Percentiles rank a stretch among this genome's conserved stretches.
These are phyloP conservation scores for Conus ventricosus DNA, from an alignment of 1,140 invertebrate genomes.

Conservation along the genomic window DNA sequence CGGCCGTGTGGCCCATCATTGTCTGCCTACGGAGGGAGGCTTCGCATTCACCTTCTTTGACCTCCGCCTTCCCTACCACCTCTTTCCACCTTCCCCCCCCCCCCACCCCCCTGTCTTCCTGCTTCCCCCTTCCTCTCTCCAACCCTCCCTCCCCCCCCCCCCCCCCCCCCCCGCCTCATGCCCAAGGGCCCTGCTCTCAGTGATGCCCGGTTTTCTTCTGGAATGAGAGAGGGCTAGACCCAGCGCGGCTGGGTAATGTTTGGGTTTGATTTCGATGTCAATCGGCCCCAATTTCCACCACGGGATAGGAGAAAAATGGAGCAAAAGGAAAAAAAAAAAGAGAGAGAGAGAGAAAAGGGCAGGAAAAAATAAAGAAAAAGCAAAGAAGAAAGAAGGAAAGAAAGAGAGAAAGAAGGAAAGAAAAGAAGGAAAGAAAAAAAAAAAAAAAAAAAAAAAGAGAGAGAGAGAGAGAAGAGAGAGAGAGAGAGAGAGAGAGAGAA, in stretches of 20 bases:
- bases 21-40: neutral
- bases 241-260: neutral
- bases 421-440: too few relatives aligned
- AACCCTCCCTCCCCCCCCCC: neutral
- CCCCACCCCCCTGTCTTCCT: too few relatives aligned
- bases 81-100: too few relatives aligned
- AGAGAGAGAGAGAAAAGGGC: neutral
- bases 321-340: too few relatives aligned
- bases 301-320: neutral
- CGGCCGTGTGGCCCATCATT: neutral
- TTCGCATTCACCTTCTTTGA: neutral
- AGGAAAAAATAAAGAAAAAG: neutral
- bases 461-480: too few relatives aligned
- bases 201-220: neutral
- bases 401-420: neutral
- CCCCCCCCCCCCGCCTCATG: neutral
- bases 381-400: neutral
- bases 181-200: neutral
- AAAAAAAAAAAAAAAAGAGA: too few relatives aligned
- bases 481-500: too few relatives aligned
- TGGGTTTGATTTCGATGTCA: neutral
- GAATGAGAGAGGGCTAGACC: neutral
- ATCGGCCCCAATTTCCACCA: neutral
- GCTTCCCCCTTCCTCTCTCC: too few relatives aligned
- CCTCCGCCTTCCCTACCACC: too few relatives aligned